Percentiles rank a stretch among this genome's conserved stretches.
Conservation (phyloP, 53 echinoderm and acorn worm species). For the Stichopus horrens region DNA sequence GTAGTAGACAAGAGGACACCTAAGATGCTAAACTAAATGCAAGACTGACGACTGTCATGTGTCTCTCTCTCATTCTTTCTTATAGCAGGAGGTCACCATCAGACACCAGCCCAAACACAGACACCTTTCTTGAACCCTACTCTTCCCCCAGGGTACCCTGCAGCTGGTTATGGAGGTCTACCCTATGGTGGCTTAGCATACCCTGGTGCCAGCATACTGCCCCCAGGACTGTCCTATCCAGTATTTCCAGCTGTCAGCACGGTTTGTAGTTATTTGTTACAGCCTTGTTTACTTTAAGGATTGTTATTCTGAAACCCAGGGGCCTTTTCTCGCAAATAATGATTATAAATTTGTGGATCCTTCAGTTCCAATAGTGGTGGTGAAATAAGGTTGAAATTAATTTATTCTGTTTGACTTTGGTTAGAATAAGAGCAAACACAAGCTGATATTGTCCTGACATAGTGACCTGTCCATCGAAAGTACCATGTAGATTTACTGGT, state of each 20-base stretch:
- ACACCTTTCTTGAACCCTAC: conserved; percentile 89
- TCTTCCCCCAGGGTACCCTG: conserved; percentile 84
- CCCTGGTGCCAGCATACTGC: conserved; percentile 67
- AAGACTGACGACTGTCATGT: too few species aligned
- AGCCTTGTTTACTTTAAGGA: neutral
- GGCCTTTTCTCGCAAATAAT: neutral
- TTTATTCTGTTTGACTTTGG: too few species aligned
- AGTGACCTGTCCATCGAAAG: too few species aligned
- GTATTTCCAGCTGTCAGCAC: conserved; percentile 90
- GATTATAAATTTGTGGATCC: neutral
- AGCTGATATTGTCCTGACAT: too few species aligned
- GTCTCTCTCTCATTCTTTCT: neutral
- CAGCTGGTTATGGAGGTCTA: conserved; percentile 80
- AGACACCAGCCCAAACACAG: conserved; percentile 85
- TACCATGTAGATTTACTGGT: too few species aligned
- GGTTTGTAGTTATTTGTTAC: conserved; percentile 51
- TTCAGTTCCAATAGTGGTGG: neutral
- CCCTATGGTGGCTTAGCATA: conserved; percentile 78
- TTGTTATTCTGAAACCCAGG: neutral
- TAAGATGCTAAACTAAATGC: too few species aligned
- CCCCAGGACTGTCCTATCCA: conserved; percentile 88
- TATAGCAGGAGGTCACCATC: conserved; percentile 72
- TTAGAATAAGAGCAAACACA: too few species aligned
- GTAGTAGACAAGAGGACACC: too few species aligned
- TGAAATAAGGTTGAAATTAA: too few species aligned